Conservation (phyloP, 2,113 vertebrate genomes). For the Cyanoramphus novaezelandiae region DNA sequence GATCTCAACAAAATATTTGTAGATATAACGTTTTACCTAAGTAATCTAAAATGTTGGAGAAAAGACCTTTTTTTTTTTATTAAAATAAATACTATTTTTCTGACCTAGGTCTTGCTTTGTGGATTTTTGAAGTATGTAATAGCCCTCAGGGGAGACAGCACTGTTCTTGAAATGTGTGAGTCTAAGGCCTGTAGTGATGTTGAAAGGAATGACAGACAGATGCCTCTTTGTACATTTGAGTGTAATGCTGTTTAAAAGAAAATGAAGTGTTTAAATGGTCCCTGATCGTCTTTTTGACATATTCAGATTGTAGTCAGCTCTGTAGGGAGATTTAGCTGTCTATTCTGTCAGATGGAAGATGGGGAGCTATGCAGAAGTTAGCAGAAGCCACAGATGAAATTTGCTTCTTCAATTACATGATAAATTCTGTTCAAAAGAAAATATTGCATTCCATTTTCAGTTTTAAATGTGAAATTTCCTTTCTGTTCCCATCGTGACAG, state of each 20-base stretch:
- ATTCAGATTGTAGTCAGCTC: slow-evolving; percentile 28
- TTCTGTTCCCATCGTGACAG: not conserved
- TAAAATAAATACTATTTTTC: slow-evolving; percentile 12
- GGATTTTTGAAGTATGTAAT: not conserved
- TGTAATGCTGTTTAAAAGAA: slow-evolving; percentile 26
- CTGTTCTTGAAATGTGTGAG: not conserved
- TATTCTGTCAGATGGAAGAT: not conserved
- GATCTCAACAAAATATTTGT: not conserved
- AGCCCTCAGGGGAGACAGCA: not conserved
- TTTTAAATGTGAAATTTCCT: not conserved
- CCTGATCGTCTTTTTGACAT: not conserved
- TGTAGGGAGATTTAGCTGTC: slow-evolving; percentile 23
- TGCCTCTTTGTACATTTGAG: not conserved
- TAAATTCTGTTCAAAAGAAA: slow-evolving; percentile 16
- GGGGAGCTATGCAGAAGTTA: not conserved
- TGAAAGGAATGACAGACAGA: slow-evolving; percentile 40
- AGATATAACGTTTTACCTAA: not conserved
- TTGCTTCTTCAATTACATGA: not conserved
- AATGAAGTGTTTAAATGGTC: slow-evolving; percentile 21
- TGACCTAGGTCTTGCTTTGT: not conserved
- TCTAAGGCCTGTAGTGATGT: not conserved
- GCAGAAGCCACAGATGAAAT: not conserved
- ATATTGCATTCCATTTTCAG: not conserved
- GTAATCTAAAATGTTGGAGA: not conserved
- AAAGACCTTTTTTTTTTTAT: not conserved